Conservation (phyloP, 1,140 invertebrate genomes). For the Drosophila cardini region DNA sequence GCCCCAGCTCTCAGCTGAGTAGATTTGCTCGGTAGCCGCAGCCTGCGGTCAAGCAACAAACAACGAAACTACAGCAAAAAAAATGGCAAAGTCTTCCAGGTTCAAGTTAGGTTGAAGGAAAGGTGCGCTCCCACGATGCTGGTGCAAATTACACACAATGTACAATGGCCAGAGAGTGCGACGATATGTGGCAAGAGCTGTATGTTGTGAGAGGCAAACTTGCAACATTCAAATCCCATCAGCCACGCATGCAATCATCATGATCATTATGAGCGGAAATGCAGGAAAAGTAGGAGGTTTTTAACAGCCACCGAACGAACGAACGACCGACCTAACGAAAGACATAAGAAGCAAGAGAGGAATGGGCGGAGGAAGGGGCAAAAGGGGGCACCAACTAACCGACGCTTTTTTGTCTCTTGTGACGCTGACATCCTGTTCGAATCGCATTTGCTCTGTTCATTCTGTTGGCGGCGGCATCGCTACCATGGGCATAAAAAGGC, state of each 20-base stretch:
- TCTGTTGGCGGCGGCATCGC: constrained; percentile 59
- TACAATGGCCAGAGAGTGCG: not conserved
- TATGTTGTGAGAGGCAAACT: constrained; percentile 43
- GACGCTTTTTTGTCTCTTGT: constrained; percentile 52
- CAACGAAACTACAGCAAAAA: no score
- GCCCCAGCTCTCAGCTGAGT: constrained; percentile 3
- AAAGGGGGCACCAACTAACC: not conserved
- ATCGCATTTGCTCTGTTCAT: constrained; percentile 64
- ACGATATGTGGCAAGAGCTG: constrained; percentile 16
- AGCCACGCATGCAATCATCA: constrained; percentile 83
- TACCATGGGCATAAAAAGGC: constrained; percentile 71
- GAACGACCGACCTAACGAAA: constrained; percentile 46
- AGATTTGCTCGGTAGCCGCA: constrained; percentile 32
- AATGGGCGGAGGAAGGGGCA: constrained; percentile 11
- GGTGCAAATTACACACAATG: constrained; percentile 67
- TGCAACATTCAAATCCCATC: constrained; percentile 80
- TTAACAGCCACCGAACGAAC: constrained; percentile 77
- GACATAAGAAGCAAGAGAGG: constrained; percentile 4
- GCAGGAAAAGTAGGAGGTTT: constrained; percentile 82
- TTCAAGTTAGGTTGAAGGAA: constrained; percentile 52
- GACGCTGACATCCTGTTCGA: constrained; percentile 52
- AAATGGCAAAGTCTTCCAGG: constrained; percentile 24
- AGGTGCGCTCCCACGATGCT: constrained; percentile 79
- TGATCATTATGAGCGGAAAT: constrained; percentile 82
- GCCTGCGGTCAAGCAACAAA: constrained; percentile 45